phyloP scores from a whole-genome alignment of 1,140 invertebrate species.

The Drosophila arizonae region DNA sequence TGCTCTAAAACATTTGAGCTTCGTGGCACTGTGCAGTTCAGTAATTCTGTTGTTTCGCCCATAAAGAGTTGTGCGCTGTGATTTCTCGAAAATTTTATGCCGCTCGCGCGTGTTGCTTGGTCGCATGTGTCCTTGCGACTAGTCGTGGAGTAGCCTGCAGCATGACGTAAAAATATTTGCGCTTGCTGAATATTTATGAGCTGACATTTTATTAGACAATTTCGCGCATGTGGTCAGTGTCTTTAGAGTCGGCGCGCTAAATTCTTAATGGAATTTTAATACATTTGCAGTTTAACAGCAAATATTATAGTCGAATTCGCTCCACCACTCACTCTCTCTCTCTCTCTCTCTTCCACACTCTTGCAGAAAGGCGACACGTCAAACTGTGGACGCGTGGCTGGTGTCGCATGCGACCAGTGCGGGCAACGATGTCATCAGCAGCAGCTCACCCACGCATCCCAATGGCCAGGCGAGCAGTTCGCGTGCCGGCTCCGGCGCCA shows the following conservation, averaged over 20 bases:
- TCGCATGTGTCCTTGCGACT: slow-evolving; percentile 18
- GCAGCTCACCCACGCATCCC: slow-evolving; percentile 85
- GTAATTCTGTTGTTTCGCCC: background rate
- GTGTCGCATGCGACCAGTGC: slow-evolving; percentile 92
- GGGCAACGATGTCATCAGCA: slow-evolving; percentile 83
- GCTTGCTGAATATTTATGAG: slow-evolving; percentile 77
- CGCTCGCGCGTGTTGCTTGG: slow-evolving; percentile 54
- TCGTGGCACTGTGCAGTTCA: background rate
- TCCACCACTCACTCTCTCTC: background rate
- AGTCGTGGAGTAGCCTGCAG: slow-evolving; percentile 1
- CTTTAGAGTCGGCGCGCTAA: slow-evolving; percentile 33
- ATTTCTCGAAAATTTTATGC: slow-evolving; percentile 69
- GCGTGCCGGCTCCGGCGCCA: slow-evolving; percentile 89
- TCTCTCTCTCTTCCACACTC: background rate
- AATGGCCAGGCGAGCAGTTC: slow-evolving; percentile 84
- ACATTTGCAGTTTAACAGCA: slow-evolving; percentile 29
- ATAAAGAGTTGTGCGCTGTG: slow-evolving; percentile 57
- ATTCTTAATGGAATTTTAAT: slow-evolving; percentile 70
- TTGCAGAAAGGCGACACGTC: slow-evolving; percentile 93
- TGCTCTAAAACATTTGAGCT: background rate
- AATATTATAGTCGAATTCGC: background rate
- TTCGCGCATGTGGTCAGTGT: slow-evolving; percentile 47
- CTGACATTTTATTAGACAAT: slow-evolving; percentile 70
- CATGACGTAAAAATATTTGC: slow-evolving; percentile 42
- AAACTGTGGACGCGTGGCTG: slow-evolving; percentile 95